Conservation (phyloP, 2,888 invertebrate species). For the Asteroscopus sphinx region DNA sequence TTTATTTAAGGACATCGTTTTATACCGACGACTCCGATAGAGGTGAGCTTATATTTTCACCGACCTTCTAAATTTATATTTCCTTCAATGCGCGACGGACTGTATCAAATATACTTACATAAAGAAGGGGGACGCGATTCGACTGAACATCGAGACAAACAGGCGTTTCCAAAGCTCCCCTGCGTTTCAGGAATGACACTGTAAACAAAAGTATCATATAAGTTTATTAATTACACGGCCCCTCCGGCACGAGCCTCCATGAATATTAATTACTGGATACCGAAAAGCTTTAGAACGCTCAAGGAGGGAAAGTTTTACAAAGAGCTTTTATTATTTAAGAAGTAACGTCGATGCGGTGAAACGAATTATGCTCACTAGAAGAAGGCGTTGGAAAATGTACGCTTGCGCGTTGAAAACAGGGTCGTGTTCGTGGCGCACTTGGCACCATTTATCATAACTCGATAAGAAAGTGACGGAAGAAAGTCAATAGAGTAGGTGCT, state of each 20-base stretch:
- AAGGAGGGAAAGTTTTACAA: constrained; percentile 90
- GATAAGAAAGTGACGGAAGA: constrained; percentile 89
- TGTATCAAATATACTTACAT: constrained; percentile 43
- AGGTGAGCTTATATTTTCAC: constrained; percentile 40
- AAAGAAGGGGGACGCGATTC: constrained; percentile 47
- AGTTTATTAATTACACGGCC: constrained; percentile 90
- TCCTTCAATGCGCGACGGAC: constrained; percentile 29
- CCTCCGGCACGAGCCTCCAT: constrained; percentile 87
- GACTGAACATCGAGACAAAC: constrained; percentile 65
- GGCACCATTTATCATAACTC: constrained; percentile 84
- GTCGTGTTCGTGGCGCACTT: constrained; percentile 61
- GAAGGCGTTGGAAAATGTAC: constrained; percentile 61
- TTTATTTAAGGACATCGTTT: constrained; percentile 61
- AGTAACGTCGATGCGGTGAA: constrained; percentile 84
- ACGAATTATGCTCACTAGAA: constrained; percentile 81
- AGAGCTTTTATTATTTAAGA: constrained; percentile 90
- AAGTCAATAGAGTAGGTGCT: constrained; percentile 89
- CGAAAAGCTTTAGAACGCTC: constrained; percentile 89
- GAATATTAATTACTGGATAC: constrained; percentile 90
- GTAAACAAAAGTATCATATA: constrained; percentile 90
- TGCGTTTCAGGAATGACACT: constrained; percentile 85
- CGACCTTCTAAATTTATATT: constrained; percentile 36
- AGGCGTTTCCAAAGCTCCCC: constrained; percentile 69
- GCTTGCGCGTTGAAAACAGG: constrained; percentile 58
- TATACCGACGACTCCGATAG: constrained; percentile 42